Conservation (phyloP, 1,140 invertebrate genomes). For the Drosophila athabasca region DNA sequence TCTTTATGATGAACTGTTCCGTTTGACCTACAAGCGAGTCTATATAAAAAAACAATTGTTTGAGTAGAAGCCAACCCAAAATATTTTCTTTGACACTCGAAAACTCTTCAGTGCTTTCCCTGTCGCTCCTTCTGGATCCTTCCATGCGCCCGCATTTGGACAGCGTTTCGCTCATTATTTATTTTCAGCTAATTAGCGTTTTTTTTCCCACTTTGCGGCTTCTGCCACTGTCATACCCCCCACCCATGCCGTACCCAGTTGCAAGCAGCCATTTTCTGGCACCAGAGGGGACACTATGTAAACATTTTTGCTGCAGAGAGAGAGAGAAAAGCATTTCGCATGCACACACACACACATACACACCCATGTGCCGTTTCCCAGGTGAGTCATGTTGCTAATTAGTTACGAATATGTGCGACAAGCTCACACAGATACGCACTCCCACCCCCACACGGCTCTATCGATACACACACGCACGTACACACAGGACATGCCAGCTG, state of each 20-base stretch:
- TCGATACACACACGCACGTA: too few species aligned
- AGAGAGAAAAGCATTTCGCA: constrained; percentile 61
- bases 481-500: too few species aligned
- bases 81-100: too few species aligned
- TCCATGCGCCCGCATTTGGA: constrained; percentile 38
- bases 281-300: constrained; percentile 2
- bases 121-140: not conserved
- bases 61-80: too few species aligned
- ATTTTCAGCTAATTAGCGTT: constrained; percentile 78
- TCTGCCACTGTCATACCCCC: constrained; percentile 50
- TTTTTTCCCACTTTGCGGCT: constrained; percentile 44
- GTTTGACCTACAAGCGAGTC: too few species aligned
- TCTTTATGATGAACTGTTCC: too few species aligned
- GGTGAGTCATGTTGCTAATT: constrained; percentile 78
- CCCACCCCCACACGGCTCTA: constrained; percentile 5
- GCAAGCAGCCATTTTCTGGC: constrained; percentile 10
- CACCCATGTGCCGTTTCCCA: constrained; percentile 37
- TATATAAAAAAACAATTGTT: too few species aligned
- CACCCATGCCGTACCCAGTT: not conserved
- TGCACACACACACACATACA: constrained; percentile 7
- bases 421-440: constrained; percentile 17
- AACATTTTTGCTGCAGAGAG: constrained; percentile 32
- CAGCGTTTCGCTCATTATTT: constrained; percentile 69
- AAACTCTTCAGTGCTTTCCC: too few species aligned
- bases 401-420: constrained; percentile 76